These are phyloP conservation scores for Caradrina clavipalpis DNA, from an alignment of 2,888 invertebrate species.

Conservation along the genomic window DNA sequence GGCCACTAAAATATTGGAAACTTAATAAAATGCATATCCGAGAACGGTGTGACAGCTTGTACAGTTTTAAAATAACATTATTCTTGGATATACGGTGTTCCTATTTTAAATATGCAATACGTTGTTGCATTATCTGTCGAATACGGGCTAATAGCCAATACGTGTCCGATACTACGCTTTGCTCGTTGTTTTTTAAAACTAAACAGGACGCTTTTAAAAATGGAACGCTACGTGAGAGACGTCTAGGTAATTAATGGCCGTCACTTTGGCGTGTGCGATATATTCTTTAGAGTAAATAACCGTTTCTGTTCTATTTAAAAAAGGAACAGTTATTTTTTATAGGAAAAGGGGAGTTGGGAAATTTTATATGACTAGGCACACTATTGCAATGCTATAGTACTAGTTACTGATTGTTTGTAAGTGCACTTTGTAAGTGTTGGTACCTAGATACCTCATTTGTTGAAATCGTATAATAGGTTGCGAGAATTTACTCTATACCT, in stretches of 20 bases:
- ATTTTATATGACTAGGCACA: not conserved
- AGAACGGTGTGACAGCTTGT: no score
- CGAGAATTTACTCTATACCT: no score
- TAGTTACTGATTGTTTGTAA: no score
- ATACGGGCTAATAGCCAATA: slow-evolving; percentile 1
- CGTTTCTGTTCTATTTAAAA: not conserved
- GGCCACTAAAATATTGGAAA: not conserved
- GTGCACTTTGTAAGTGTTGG: no score
- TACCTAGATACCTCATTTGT: no score
- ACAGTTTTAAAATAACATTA: slow-evolving; percentile 4
- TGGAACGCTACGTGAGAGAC: not conserved
- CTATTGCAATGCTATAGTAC: no score
- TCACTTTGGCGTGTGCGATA: not conserved
- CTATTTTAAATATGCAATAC: not conserved
- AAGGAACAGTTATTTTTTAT: not conserved
- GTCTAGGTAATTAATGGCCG: not conserved
- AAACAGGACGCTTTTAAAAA: slow-evolving; percentile 6
- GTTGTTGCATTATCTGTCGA: not conserved
- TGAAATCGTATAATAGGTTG: no score
- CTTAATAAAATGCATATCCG: not conserved
- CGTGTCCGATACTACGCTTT: not conserved
- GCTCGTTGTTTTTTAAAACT: not conserved
- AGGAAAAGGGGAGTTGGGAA: not conserved
- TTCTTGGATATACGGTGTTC: not conserved
- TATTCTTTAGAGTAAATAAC: not conserved